Evolutionary conservation across 2,888 invertebrate genomes (phyloP).

Genomic region (Syrista parreyssii): DNA sequence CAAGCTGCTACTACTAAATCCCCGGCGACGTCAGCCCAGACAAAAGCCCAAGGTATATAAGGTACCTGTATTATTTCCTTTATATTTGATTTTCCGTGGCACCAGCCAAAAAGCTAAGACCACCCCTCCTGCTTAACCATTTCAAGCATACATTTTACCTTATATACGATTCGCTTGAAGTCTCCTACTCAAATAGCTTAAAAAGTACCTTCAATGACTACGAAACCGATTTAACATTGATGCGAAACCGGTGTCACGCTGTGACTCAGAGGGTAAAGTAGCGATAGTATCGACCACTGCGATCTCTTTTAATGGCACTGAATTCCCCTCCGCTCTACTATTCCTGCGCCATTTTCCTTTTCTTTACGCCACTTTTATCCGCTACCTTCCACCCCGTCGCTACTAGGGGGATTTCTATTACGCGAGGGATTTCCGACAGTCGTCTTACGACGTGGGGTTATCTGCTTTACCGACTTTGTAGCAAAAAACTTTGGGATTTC

Average conservation of each 20-base stretch:
- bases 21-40: background rate
- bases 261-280: no score
- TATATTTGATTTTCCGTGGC: background rate
- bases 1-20: background rate
- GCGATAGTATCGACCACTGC: background rate
- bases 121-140: background rate
- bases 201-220: no score
- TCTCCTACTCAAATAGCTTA: no score
- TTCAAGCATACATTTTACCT: no score
- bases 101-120: background rate
- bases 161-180: no score
- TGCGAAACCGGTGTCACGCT: no score
- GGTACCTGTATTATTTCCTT: background rate
- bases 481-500: background rate
- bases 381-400: background rate
- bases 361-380: background rate
- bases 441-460: background rate
- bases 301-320: background rate
- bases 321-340: background rate
- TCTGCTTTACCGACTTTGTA: background rate
- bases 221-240: no score
- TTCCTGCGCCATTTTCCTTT: background rate
- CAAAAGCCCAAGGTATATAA: background rate
- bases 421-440: background rate
- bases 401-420: background rate